Base-by-base conservation (phyloP, 2,797 vertebrate genomes). In the Orestias chungarensis region DNA sequence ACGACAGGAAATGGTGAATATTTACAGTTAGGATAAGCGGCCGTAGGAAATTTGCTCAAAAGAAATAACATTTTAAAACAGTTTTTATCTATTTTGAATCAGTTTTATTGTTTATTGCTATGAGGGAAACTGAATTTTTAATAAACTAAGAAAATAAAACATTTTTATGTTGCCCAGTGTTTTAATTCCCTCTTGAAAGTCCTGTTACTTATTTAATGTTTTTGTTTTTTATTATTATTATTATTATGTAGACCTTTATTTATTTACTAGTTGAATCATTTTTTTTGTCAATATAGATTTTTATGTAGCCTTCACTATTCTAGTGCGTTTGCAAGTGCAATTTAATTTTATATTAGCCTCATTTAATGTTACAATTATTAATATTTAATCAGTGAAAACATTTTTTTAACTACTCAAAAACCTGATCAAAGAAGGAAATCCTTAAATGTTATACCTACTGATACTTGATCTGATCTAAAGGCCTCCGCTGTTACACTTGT, bases 391-490 rank as follows among this genome's bases (percentile, higher is more conserved):
- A 62, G 35, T 62, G 2, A 25, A 40, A 25, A n/a, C 35, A 3
- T 6, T 7, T 40, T 62, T 62, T 40, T 38, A 40, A 20, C 5
- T 15, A 40, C 23, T 40, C 59, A 25, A 14, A n/a, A 61, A 35
- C 57, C 6, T 20, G 33, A 61, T 18, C 33, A 6, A 7, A 25
- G 35, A 15, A n/a, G 40, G 25, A 59, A 40, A 25, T 35, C 11
- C 23, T 35, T 29, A 14, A 49, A 73, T 66, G 25, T 38, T 27
- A 14, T 25, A 6, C 67, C 59, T 80, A 18, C 64, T 73, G 57
- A 68, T 66, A 73, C 66, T 75, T 75, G 72, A 71, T 85, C 73
- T 86, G 69, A 89, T 83, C 27, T 85, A 23, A 69, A 86, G 74
- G 54, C 71, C 66, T 66, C 46, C 50, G 42, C 46, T 27, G 44